Base-by-base conservation (phyloP, 2,797 vertebrate genomes). In the Streptopelia turtur region DNA sequence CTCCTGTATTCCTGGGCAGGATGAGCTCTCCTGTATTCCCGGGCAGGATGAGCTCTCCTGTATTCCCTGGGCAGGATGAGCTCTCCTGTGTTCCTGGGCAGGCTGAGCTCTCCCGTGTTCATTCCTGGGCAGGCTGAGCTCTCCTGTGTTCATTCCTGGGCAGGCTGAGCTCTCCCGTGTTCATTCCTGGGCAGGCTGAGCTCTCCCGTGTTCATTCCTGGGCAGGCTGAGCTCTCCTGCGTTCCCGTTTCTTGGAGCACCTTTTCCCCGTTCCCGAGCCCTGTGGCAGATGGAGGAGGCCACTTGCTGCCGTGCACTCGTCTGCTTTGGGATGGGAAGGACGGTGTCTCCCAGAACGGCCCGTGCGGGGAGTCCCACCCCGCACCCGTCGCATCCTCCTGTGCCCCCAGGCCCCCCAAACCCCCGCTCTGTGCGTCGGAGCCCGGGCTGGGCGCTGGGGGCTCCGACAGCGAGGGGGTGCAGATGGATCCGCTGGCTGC, bases 361-460 rank as follows among this genome's bases (percentile, higher is more conserved):
- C 16, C 15, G 0, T 2, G 47, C 27, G 7, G 14, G 0, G 11
- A 11, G 11, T 1, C 22, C 37, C 45, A 5, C 7, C 11, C 52
- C 17, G 4, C 17, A 4, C 39, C 71, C 68, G 2, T 1, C 9
- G 6, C 9, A 69, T 59, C 33, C 63, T 24, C 33, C 18, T 6
- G 23, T 31, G 27, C 72, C 49, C 52, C 52, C 5, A 3, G 3
- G 1, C n/a, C 8, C 1, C 33, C 20, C 57, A 45, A 20, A 3
- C 4, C 43, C 43, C 43, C 18, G 18, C 18, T 45, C 43, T 45
- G 43, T 45, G 4, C 2, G 2, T 4, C 2, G 13, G 7, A 75
- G 50, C 72, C 72, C 55, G 33, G 11, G 6, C 49, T 35, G 41
- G 45, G 50, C 17, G 18, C 18, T 45, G 41, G 16, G 16, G 16